Percentiles rank a stretch among this genome's conserved stretches.
Evolutionary conservation across 2,797 vertebrate species (phyloP).

Genomic region (Mycteria americana): DNA sequence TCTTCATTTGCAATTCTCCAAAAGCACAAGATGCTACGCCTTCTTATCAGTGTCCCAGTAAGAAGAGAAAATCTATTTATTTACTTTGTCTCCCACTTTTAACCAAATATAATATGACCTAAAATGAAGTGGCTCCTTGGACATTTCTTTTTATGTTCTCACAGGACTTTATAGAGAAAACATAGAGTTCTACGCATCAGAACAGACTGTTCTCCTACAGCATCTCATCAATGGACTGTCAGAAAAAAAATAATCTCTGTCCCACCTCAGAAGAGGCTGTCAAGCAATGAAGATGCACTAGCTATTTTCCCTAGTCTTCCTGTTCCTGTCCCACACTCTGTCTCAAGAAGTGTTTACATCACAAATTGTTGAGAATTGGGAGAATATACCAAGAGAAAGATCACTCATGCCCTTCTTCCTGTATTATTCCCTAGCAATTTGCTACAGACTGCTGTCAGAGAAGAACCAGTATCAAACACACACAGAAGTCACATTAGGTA

Average conservation of each 20-base stretch:
- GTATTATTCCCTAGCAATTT: not conserved
- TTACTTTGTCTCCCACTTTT: not conserved
- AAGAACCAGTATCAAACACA: not conserved
- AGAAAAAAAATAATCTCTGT: not conserved
- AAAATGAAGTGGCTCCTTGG: not conserved
- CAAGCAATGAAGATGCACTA: not conserved
- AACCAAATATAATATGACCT: not conserved
- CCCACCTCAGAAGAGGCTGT: not conserved
- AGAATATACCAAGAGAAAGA: not conserved
- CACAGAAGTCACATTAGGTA: not conserved
- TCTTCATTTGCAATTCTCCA: not conserved
- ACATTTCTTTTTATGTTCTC: not conserved
- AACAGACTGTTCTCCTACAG: constrained; percentile 9
- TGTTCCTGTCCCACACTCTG: not conserved
- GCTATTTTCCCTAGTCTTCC: not conserved
- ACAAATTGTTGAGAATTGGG: not conserved
- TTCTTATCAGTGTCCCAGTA: not conserved
- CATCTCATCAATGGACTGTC: not conserved
- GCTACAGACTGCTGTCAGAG: not conserved
- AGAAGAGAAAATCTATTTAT: not conserved
- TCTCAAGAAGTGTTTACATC: not conserved
- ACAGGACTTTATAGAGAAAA: constrained; percentile 9
- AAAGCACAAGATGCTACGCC: not conserved
- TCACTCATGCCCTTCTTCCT: not conserved
- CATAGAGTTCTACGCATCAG: not conserved